Percentiles rank a stretch among this genome's conserved stretches.
phyloP scores from a whole-genome alignment of 2,888 invertebrate species.

The Cheilosia vernalis region DNA sequence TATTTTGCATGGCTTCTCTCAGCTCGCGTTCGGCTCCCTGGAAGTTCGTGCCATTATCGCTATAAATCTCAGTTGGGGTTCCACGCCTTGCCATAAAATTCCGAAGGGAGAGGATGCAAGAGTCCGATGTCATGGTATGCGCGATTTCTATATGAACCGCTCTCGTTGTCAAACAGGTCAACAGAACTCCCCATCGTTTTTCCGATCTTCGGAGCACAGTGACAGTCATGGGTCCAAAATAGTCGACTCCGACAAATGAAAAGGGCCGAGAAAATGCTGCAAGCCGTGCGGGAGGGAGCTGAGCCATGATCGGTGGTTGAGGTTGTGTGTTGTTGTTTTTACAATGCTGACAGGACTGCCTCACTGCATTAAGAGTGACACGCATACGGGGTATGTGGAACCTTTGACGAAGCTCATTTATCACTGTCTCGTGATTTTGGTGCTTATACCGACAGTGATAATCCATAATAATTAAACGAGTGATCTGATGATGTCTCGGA shows the following conservation, averaged over 20 bases:
- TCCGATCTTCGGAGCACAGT: slow-evolving; percentile 1
- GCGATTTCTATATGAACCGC: neutral
- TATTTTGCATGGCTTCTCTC: neutral
- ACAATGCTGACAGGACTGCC: neutral
- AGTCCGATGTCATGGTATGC: slow-evolving; percentile 21
- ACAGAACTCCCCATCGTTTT: slow-evolving; percentile 34
- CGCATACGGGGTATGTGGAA: slow-evolving; percentile 7
- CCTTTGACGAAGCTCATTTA: slow-evolving; percentile 9
- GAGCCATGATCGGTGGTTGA: neutral
- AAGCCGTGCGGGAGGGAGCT: slow-evolving; percentile 1
- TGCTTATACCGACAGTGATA: slow-evolving; percentile 14
- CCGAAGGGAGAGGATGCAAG: slow-evolving; percentile 26
- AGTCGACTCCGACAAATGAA: too few species aligned
- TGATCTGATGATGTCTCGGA: neutral
- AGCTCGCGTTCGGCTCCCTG: slow-evolving; percentile 16
- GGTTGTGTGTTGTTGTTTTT: neutral
- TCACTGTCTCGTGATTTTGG: slow-evolving; percentile 15
- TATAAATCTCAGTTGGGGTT: slow-evolving; percentile 1
- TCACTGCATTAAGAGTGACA: neutral
- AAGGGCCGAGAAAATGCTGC: slow-evolving; percentile 5
- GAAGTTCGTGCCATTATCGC: slow-evolving; percentile 51
- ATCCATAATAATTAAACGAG: slow-evolving; percentile 1
- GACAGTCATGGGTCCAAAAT: slow-evolving; percentile 10
- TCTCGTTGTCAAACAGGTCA: slow-evolving; percentile 57
- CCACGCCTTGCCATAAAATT: slow-evolving; percentile 34